Conservation (phyloP, 1,140 invertebrate genomes). For the Drepana arcuata region DNA sequence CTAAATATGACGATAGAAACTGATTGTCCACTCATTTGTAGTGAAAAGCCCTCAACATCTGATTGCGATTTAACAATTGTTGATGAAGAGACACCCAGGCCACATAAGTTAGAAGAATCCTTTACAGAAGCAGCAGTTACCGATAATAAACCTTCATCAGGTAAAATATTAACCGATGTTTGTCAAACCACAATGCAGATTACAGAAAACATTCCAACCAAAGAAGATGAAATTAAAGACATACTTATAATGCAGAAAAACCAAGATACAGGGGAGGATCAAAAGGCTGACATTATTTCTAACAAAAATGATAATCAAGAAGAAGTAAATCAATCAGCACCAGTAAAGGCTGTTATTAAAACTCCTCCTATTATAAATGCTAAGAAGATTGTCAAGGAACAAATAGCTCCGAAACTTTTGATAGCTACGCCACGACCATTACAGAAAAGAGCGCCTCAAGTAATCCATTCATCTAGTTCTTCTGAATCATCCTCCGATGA, state of each 20-base stretch:
- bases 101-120: too few relatives aligned
- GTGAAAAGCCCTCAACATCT: too few relatives aligned
- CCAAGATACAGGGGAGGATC: constrained; percentile 13
- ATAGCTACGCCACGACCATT: constrained; percentile 74
- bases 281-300: constrained; percentile 21
- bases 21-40: too few relatives aligned
- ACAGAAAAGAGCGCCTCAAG: constrained; percentile 64
- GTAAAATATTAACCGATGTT: too few relatives aligned
- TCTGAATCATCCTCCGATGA: constrained; percentile 56
- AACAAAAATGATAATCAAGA: constrained; percentile 17
- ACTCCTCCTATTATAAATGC: constrained; percentile 8
- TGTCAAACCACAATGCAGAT: too few relatives aligned
- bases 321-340: constrained; percentile 6
- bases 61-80: too few relatives aligned
- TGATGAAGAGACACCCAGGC: too few relatives aligned
- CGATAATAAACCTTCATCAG: too few relatives aligned
- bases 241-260: too few relatives aligned
- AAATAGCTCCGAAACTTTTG: constrained; percentile 67
- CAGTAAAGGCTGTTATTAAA: constrained; percentile 6
- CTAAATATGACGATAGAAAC: neutral
- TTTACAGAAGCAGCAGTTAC: too few relatives aligned
- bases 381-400: constrained; percentile 64
- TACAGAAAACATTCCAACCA: constrained; percentile 34
- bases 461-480: constrained; percentile 54
- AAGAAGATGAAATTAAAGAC: constrained; percentile 10